A percentile compares a stretch with the other conserved stretches of the same genome.
phyloP scores from a whole-genome alignment of 2,113 vertebrate genomes.

The Melanerpes aurifrons region DNA sequence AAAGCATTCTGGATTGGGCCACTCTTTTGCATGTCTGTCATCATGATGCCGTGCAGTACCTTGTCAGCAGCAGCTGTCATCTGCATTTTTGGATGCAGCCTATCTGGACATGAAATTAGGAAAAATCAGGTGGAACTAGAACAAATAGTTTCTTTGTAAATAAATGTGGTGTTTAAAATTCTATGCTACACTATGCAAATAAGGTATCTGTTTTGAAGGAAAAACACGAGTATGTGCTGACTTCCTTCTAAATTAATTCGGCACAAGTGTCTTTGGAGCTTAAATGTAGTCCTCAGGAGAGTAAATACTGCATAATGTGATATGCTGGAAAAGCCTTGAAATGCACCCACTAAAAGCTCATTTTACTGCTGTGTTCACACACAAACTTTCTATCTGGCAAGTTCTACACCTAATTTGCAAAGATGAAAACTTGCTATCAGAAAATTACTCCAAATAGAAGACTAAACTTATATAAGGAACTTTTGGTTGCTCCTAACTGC shows the following conservation, averaged over 20 bases:
- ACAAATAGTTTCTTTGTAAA: slow-evolving; percentile 49
- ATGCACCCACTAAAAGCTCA: slow-evolving; percentile 42
- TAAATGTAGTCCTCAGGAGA: slow-evolving; percentile 70
- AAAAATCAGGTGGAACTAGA: not conserved
- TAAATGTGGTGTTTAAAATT: slow-evolving; percentile 51
- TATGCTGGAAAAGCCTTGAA: slow-evolving; percentile 50
- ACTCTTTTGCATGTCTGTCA: not conserved
- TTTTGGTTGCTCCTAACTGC: not conserved
- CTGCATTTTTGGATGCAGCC: not conserved
- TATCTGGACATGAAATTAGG: not conserved
- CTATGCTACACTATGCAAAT: slow-evolving; percentile 68
- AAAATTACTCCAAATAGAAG: slow-evolving; percentile 17
- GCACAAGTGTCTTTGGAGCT: slow-evolving; percentile 59
- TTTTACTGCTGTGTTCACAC: slow-evolving; percentile 29
- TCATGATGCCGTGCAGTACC: not conserved
- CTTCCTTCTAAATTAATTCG: slow-evolving; percentile 76
- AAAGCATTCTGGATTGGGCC: not conserved
- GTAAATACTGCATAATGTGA: slow-evolving; percentile 68
- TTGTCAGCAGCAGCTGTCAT: slow-evolving; percentile 20
- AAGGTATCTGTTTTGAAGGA: slow-evolving; percentile 42
- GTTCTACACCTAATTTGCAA: slow-evolving; percentile 37
- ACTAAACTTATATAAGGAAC: not conserved
- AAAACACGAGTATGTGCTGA: slow-evolving; percentile 45
- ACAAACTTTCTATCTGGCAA: slow-evolving; percentile 39
- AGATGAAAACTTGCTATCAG: slow-evolving; percentile 50